These are phyloP conservation scores for Nomada ruficornis DNA, from an alignment of 2,888 invertebrate species.

Conservation along the genomic window DNA sequence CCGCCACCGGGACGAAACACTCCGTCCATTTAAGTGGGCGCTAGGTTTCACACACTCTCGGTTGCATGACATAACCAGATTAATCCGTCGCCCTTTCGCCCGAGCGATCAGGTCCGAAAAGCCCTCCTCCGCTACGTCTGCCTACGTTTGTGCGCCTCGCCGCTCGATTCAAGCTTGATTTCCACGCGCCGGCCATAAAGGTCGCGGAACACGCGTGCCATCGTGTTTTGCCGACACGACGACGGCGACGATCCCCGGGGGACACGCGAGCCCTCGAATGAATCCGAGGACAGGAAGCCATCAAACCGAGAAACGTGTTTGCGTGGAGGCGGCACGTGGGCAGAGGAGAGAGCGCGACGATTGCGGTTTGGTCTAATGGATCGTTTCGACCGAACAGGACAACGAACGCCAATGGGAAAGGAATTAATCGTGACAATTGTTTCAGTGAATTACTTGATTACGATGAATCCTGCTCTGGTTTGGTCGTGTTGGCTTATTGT, in stretches of 20 bases:
- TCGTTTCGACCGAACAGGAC: conserved; percentile 12
- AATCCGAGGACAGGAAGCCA: conserved; percentile 54
- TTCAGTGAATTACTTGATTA: conserved; percentile 1
- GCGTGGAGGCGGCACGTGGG: conserved; percentile 12
- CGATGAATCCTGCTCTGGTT: neutral
- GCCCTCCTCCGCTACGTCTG: conserved; percentile 60
- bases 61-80: conserved; percentile 72
- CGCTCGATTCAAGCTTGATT: conserved; percentile 24
- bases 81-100: conserved; percentile 66
- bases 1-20: conserved; percentile 57
- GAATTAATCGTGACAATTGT: conserved; percentile 45
- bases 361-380: conserved; percentile 39
- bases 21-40: conserved; percentile 48
- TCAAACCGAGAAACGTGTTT: conserved; percentile 48
- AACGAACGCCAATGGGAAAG: conserved; percentile 16
- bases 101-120: conserved; percentile 46
- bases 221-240: conserved; percentile 21
- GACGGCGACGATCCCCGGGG: conserved; percentile 22
- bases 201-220: conserved; percentile 44
- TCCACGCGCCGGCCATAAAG: conserved; percentile 44
- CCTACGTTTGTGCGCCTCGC: conserved; percentile 20
- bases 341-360: conserved; percentile 25
- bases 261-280: conserved; percentile 51
- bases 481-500: neutral
- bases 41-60: conserved; percentile 64